A percentile compares a stretch with the other conserved stretches of the same genome.
Conservation (phyloP, 2,797 vertebrate species). For the Notamacropus eugenii region DNA sequence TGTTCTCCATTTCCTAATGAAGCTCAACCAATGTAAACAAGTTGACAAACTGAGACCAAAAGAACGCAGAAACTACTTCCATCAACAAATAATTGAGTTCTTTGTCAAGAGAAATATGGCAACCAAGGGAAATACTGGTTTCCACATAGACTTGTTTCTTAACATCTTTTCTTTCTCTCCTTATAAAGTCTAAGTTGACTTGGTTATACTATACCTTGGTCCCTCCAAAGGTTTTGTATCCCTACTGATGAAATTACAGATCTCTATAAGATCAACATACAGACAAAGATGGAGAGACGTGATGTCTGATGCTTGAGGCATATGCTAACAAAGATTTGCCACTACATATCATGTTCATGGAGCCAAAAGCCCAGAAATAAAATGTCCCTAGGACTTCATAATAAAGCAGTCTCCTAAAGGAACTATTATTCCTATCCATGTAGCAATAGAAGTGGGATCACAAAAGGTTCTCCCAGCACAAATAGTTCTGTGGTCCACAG, state of each 20-base stretch:
- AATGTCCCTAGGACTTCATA: neutral
- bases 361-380: too few relatives aligned
- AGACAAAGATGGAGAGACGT: too few relatives aligned
- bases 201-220: neutral
- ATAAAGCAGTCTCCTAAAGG: neutral
- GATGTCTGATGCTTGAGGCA: too few relatives aligned
- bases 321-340: too few relatives aligned
- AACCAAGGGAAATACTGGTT: neutral
- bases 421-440: neutral
- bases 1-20: neutral
- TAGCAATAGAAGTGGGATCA: neutral
- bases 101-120: neutral
- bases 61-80: neutral
- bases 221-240: neutral
- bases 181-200: neutral
- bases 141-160: neutral
- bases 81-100: neutral
- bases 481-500: neutral
- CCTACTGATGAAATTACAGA: neutral
- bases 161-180: neutral
- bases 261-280: neutral
- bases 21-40: neutral
- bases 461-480: too few relatives aligned
- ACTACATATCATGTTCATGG: neutral
- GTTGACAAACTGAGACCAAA: neutral